Percentiles rank a stretch among this genome's conserved stretches.
phyloP scores from a whole-genome alignment of 2,888 invertebrate species.

The Drosophila vallismaia region DNA sequence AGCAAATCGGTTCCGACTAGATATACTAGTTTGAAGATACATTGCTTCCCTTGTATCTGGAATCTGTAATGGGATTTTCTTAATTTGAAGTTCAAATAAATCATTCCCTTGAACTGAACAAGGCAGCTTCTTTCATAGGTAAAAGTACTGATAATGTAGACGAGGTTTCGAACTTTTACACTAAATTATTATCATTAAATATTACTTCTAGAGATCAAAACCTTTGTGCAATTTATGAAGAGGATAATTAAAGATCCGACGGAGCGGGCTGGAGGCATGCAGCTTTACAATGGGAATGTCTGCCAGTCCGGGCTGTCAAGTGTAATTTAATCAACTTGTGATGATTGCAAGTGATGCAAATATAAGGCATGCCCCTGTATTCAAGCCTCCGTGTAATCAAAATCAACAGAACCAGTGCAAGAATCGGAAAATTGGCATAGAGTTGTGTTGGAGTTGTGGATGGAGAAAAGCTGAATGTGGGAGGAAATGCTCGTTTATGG shows the following conservation, averaged over 20 bases:
- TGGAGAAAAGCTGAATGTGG: neutral
- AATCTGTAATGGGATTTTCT: constrained; percentile 34
- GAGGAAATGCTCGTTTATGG: constrained; percentile 64
- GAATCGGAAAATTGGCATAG: constrained; percentile 51
- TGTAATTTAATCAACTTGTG: constrained; percentile 70
- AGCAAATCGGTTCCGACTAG: constrained; percentile 62
- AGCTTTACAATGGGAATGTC: constrained; percentile 27
- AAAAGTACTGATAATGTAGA: too few species aligned
- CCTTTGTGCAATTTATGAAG: neutral
- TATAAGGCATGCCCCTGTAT: constrained; percentile 19
- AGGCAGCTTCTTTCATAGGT: constrained; percentile 39
- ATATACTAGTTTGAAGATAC: constrained; percentile 61
- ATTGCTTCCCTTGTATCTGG: neutral
- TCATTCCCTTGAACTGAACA: constrained; percentile 36
- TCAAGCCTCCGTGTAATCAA: constrained; percentile 19
- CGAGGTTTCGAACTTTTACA: neutral
- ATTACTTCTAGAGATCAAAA: neutral
- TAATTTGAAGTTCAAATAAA: constrained; percentile 40
- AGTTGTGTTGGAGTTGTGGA: constrained; percentile 18
- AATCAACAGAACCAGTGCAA: constrained; percentile 21
- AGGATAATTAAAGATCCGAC: constrained; percentile 13
- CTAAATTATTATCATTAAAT: neutral
- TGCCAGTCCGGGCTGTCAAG: constrained; percentile 38
- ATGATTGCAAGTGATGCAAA: constrained; percentile 58
- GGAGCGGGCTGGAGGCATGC: constrained; percentile 10